These are phyloP conservation scores for Cassiopea andromeda DNA, from an alignment of 30 jellyfish, hydroid and myxozoan species.

Conservation along the genomic window DNA sequence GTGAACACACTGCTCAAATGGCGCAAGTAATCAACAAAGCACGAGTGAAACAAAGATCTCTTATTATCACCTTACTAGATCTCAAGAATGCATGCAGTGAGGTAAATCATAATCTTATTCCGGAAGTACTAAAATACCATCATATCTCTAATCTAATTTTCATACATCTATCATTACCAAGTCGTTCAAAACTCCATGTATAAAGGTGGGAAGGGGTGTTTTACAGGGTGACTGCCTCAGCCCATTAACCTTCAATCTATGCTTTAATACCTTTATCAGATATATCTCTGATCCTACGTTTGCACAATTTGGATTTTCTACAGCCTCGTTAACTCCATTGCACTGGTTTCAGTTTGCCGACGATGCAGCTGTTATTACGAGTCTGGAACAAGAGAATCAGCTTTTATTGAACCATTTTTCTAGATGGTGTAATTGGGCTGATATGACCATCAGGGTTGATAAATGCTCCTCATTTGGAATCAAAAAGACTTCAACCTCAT, in stretches of 20 bases:
- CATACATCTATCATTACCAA: too few species aligned
- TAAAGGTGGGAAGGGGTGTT: too few species aligned
- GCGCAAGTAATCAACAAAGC: too few species aligned
- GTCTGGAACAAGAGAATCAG: neutral
- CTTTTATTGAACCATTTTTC: neutral
- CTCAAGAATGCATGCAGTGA: too few species aligned
- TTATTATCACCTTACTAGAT: too few species aligned
- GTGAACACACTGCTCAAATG: too few species aligned
- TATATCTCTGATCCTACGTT: neutral
- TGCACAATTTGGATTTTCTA: neutral
- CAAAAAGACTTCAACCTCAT: neutral
- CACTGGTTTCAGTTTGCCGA: neutral
- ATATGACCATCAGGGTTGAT: neutral
- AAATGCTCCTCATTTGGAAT: neutral
- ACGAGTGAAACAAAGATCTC: too few species aligned
- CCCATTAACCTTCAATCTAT: neutral
- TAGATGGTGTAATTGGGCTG: neutral
- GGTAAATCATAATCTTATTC: too few species aligned
- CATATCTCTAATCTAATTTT: too few species aligned
- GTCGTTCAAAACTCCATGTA: too few species aligned
- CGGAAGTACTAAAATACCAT: too few species aligned
- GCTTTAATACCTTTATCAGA: neutral
- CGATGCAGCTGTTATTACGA: neutral
- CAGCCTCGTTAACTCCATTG: neutral
- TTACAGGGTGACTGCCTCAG: too few species aligned